These are phyloP conservation scores for Sphenopsis melanotis DNA, from an alignment of 2,797 vertebrate genomes.

Conservation along the genomic window DNA sequence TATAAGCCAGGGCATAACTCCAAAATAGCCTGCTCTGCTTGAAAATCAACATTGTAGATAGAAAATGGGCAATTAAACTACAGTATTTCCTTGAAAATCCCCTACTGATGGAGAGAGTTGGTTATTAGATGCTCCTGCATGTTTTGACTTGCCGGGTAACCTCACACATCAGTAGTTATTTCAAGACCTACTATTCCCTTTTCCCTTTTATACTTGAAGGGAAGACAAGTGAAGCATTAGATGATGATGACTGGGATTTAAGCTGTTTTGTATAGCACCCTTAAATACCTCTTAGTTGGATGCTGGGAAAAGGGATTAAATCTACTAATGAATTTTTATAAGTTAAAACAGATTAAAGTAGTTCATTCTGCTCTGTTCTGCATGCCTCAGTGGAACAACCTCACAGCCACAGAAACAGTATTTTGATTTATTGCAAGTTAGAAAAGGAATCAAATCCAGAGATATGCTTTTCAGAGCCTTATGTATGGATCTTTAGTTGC, in stretches of 20 bases:
- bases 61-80: not conserved
- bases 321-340: constrained; percentile 20
- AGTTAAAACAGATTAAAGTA: not conserved
- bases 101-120: not conserved
- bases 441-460: not conserved
- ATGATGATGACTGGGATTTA: constrained; percentile 7
- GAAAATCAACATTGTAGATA: not conserved
- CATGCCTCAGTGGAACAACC: not conserved
- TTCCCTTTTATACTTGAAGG: not conserved
- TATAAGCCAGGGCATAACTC: not conserved
- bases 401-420: not conserved
- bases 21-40: not conserved
- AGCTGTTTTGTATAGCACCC: not conserved
- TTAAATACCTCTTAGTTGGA: not conserved
- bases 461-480: not conserved
- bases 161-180: constrained; percentile 2
- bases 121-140: constrained; percentile 27
- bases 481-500: not conserved
- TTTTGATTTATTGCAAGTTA: not conserved
- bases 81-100: not conserved
- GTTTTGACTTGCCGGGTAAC: constrained; percentile 9
- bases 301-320: not conserved
- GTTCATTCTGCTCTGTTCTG: not conserved
- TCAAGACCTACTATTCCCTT: not conserved
- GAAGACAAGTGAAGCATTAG: not conserved